Base-by-base conservation (phyloP, 2,888 invertebrate species). In the Andrena minutula region DNA sequence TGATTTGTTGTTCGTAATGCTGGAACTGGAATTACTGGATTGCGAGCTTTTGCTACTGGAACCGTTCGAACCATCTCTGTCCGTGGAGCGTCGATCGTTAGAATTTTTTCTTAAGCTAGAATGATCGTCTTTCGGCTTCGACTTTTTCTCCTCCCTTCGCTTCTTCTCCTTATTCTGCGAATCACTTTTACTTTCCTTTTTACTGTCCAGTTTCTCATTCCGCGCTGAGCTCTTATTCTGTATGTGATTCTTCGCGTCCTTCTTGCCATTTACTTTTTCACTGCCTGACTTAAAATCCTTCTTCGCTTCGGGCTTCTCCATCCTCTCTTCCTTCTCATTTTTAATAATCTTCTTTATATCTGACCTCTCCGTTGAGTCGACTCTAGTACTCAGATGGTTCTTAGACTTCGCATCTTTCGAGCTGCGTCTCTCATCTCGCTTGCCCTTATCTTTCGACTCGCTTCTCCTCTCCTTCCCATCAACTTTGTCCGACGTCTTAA, bases 61-160 rank as follows among this genome's bases (percentile, higher is more conserved):
- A 51, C 96, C 97, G 91, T 97, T 97, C 87, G 97, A 97, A 0
- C 97, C 97, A 94, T 98, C 97, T 82, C 97, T 95, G 88, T 97
- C 97, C 0, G 97, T 97, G 0, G 97, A 97, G 66, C 97, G 95
- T 7, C 97, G 95, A 85, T 95, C 95, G 71, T 95, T 95, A 58
- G 95, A 95, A 12, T 95, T 95, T 90, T 96, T 96, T 51, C 96
- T 96, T 5, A 96, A 94, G 87, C 96, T 96, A 77, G 96, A 96
- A 91, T 97, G 97, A 92, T 97, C 97, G 90, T 97, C 97, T 75
- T 95, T 95, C 2, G 95, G 94, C 90, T 96, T 95, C 2, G 90
- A 86, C 68, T 94, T 94, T 47, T 93, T 93, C 1, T 94, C 93
- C 6, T 93, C 92, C 20, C 90, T 88, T 7, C 92, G 90, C 75